Base-by-base conservation (phyloP, 2,888 invertebrate species). In the Zaprionus obscuricornis region DNA sequence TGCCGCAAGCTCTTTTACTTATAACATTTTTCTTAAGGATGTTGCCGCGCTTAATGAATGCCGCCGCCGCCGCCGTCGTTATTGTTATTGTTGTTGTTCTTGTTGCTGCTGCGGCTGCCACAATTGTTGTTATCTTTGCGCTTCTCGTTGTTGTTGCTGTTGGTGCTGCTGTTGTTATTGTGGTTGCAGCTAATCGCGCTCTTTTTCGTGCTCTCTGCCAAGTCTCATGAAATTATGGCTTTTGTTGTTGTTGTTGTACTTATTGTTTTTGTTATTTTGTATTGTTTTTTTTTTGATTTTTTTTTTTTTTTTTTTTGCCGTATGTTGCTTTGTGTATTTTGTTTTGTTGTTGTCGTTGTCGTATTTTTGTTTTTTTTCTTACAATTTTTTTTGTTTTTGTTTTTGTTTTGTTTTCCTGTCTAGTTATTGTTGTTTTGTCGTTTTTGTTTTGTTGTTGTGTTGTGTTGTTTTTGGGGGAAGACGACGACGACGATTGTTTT, bases 11-110 rank as follows among this genome's bases (percentile, higher is more conserved):
- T 22, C 22, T 22, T 22, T 7, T 22, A 34, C 68, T 49, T 68
- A 79, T 49, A 63, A 46, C 74, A 83, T 83, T 45, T 57, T 73
- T 47, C 34, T 50, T 24, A 29, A 40, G 43, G 51, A 43, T 46
- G 10, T 29, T 20, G 46, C 64, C 20, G 49, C 34, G 11, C 8
- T 22, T 16, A 7, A 22, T 5, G 4, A 22, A 11, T 37, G 13
- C 40, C 13, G 11, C 17, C 10, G 27, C 57, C 31, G 40, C 31
- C 37, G 10, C 31, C 4, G 31, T 17, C 18, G n/a, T 11, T 27
- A 8, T 2, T 3, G 4, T 6, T 18, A 29, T 14, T 10, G 2
- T 13, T 17, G 20, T 14, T 34, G 18, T 16, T 29, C 27, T 10
- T 34, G 36, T 31, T 36, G 11, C n/a, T n/a, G n/a, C n/a, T n/a